Evolutionary conservation across 2,888 invertebrate genomes (phyloP).

Genomic region (Dysmachus trigonus): DNA sequence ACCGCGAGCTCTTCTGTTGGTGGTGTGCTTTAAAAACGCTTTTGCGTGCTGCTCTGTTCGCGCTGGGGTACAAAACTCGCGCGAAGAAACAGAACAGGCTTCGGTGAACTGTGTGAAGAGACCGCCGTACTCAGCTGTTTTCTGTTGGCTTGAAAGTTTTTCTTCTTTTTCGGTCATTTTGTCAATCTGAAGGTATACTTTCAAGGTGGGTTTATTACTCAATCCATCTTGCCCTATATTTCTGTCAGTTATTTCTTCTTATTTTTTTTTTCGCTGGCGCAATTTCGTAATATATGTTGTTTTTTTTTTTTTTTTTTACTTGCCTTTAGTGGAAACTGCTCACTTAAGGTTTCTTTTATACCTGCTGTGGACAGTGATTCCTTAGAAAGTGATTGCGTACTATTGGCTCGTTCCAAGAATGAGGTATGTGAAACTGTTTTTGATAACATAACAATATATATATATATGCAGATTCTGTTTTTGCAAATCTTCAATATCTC

Average conservation of each 20-base stretch:
- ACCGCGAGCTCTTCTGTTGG: too few species aligned
- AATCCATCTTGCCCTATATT: slow-evolving; percentile 36
- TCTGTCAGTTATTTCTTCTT: slow-evolving; percentile 8
- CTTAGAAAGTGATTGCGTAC: not conserved
- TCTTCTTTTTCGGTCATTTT: slow-evolving; percentile 10
- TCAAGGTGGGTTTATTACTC: slow-evolving; percentile 36
- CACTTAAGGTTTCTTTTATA: not conserved
- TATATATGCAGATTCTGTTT: not conserved
- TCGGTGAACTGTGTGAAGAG: too few species aligned
- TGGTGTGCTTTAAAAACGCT: not conserved
- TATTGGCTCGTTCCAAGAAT: not conserved
- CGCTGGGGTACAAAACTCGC: not conserved
- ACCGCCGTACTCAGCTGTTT: not conserved
- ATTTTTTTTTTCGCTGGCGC: not conserved
- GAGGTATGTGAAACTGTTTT: not conserved
- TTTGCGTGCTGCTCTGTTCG: not conserved
- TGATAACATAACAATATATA: too few species aligned
- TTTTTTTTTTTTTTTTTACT: too few species aligned
- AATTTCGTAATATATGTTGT: slow-evolving; percentile 20
- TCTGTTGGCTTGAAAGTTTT: slow-evolving; percentile 23
- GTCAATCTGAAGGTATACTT: slow-evolving; percentile 8
- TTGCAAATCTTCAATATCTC: not conserved
- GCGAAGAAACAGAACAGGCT: too few species aligned
- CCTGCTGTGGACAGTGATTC: not conserved
- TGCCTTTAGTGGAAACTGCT: not conserved